Evolutionary conservation across 2,888 invertebrate species (phyloP).

Genomic region (Clostera curtula): DNA sequence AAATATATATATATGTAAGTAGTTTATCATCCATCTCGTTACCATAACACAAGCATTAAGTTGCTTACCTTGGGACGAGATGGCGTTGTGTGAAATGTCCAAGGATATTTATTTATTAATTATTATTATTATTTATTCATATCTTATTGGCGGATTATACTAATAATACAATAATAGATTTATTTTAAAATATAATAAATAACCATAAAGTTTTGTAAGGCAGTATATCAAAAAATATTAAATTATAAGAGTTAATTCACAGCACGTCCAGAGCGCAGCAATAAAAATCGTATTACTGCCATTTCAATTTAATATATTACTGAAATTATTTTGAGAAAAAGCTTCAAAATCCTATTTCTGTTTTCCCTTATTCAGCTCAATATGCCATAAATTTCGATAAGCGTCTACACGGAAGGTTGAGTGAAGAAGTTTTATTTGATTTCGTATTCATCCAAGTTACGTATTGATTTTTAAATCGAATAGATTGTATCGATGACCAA

Average conservation of each 20-base stretch:
- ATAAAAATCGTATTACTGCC: constrained; percentile 59
- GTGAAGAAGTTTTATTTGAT: constrained; percentile 32
- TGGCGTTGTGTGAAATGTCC: no score
- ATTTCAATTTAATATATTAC: constrained; percentile 57
- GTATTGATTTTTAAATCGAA: constrained; percentile 11
- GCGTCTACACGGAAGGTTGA: constrained; percentile 30
- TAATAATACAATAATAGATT: not conserved
- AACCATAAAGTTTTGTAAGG: constrained; percentile 10
- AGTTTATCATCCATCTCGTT: no score
- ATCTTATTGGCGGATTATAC: no score
- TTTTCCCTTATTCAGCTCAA: constrained; percentile 44
- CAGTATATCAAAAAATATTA: constrained; percentile 32
- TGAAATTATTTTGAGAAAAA: constrained; percentile 39
- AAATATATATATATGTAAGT: no score
- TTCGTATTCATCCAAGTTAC: constrained; percentile 9
- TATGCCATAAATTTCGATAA: constrained; percentile 57
- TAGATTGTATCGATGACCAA: constrained; percentile 7
- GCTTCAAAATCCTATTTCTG: constrained; percentile 42
- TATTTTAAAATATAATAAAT: constrained; percentile 3
- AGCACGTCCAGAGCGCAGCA: constrained; percentile 29
- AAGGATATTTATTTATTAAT: no score
- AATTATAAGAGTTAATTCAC: constrained; percentile 50
- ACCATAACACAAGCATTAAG: no score
- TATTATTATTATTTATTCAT: no score
- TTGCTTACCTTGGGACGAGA: no score